A percentile compares a stretch with the other conserved stretches of the same genome.
These are phyloP conservation scores for Drosophila atroscutellata DNA, from an alignment of 2,888 invertebrate species.

Conservation along the genomic window DNA sequence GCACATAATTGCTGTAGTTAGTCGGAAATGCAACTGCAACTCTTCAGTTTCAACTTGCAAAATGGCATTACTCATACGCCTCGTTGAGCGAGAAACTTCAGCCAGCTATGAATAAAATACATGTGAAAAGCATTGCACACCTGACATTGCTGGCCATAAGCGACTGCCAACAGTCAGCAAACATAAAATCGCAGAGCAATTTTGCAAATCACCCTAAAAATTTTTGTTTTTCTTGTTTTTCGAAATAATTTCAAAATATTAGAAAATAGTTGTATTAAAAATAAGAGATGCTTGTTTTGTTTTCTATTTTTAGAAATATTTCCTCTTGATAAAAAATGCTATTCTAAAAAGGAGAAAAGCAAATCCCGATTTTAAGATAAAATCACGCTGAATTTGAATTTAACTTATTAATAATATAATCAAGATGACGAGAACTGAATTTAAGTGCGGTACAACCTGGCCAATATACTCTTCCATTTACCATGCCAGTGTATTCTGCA, in stretches of 20 bases:
- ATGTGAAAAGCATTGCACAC: neutral
- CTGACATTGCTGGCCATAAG: neutral
- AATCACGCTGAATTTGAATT: no score
- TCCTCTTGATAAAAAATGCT: neutral
- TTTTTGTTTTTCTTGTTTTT: neutral
- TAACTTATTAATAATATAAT: no score
- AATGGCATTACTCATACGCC: constrained; percentile 57
- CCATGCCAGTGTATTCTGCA: neutral
- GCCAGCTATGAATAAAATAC: constrained; percentile 5
- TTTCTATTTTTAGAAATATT: neutral
- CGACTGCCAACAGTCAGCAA: neutral
- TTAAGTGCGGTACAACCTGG: neutral
- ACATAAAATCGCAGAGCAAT: neutral
- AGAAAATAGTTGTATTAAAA: neutral
- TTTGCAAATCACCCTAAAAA: neutral
- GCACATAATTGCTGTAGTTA: constrained; percentile 53
- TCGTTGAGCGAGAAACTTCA: constrained; percentile 36
- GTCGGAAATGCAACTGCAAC: constrained; percentile 29
- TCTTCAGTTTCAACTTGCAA: constrained; percentile 37
- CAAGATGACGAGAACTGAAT: neutral
- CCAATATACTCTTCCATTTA: neutral
- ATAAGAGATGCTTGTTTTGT: neutral
- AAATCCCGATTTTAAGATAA: no score
- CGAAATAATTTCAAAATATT: neutral
- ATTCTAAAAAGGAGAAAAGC: no score